Conservation (phyloP, 2,797 vertebrate species). For the Siniperca obscura region DNA sequence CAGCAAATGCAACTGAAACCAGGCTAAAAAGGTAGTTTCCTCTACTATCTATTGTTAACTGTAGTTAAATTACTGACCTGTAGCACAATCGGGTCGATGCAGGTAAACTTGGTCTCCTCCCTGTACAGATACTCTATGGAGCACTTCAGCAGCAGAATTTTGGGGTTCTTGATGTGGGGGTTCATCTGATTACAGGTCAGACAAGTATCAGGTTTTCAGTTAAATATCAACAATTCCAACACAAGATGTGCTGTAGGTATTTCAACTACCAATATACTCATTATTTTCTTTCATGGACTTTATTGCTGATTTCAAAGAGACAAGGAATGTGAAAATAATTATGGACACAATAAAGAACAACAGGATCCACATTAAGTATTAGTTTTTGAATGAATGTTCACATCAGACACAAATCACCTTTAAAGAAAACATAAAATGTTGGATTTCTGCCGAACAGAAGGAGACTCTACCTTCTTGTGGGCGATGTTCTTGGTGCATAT, state of each 20-base stretch:
- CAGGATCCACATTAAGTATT: not conserved
- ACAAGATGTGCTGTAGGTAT: not conserved
- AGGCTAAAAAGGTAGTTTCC: not conserved
- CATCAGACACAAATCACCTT: not conserved
- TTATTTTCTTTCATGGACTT: not conserved
- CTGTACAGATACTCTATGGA: slow-evolving; percentile 98
- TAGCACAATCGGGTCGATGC: slow-evolving; percentile 97
- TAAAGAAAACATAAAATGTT: not conserved
- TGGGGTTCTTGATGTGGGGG: slow-evolving; percentile 95
- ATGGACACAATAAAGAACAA: not conserved
- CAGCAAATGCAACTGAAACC: not conserved
- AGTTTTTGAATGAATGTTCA: not conserved
- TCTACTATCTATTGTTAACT: too few species aligned
- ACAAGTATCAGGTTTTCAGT: slow-evolving; percentile 6
- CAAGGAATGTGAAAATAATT: not conserved
- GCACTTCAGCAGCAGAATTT: slow-evolving; percentile 97
- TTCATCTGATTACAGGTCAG: slow-evolving; percentile 91
- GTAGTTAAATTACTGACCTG: slow-evolving; percentile 85
- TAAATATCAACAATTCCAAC: slow-evolving; percentile 2
- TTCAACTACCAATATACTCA: not conserved
- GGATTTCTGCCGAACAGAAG: not conserved
- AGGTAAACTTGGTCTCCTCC: slow-evolving; percentile 98
- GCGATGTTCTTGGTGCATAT: slow-evolving; percentile 98
- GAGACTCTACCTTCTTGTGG: slow-evolving; percentile 94
- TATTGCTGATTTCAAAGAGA: not conserved